phyloP scores from a whole-genome alignment of 1,140 invertebrate genomes.

The Zaprionus camerounensis region DNA sequence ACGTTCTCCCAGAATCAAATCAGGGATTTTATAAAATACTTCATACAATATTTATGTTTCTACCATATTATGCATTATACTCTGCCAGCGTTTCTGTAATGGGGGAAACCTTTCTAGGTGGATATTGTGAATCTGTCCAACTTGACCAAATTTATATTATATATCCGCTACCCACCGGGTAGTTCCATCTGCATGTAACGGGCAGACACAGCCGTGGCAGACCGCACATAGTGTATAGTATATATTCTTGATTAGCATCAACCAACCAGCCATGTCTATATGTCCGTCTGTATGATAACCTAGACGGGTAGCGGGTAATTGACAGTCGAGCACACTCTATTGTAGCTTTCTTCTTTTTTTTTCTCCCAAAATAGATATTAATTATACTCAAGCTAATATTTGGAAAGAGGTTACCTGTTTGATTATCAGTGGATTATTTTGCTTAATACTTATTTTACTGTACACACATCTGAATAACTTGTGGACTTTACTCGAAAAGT shows the following conservation, averaged over 20 bases:
- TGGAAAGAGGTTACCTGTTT: neutral
- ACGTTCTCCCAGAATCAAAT: neutral
- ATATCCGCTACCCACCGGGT: too few species aligned
- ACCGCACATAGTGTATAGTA: too few species aligned
- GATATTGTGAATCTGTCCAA: too few species aligned
- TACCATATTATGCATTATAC: conserved; percentile 45
- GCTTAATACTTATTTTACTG: conserved; percentile 19
- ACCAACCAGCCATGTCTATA: too few species aligned
- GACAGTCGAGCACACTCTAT: too few species aligned
- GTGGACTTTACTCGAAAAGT: conserved; percentile 11
- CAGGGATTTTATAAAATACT: neutral
- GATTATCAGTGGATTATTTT: conserved; percentile 6
- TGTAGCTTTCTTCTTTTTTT: neutral
- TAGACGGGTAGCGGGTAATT: too few species aligned
- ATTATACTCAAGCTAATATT: neutral
- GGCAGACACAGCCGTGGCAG: too few species aligned
- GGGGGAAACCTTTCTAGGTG: too few species aligned
- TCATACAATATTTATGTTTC: neutral
- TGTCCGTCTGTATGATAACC: too few species aligned
- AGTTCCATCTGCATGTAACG: too few species aligned
- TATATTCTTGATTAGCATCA: too few species aligned
- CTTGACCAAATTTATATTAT: too few species aligned
- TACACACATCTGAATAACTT: neutral
- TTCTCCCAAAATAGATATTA: neutral
- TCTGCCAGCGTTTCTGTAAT: neutral